Percentiles rank a stretch among this genome's conserved stretches.
Evolutionary conservation across 2,888 invertebrate genomes (phyloP).

Genomic region (Drosophila demipolita): DNA sequence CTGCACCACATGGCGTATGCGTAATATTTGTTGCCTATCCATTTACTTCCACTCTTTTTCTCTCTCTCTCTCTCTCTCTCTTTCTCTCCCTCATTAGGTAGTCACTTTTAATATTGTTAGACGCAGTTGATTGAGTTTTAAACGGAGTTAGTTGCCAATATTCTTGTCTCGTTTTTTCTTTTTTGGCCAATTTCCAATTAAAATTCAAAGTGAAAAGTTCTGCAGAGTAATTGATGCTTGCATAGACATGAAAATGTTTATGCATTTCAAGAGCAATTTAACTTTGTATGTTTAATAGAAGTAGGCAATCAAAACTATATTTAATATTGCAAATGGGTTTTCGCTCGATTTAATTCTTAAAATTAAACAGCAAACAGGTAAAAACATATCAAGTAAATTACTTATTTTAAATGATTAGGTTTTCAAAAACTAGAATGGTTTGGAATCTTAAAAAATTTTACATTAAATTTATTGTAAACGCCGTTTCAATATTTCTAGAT

Average conservation of each 20-base stretch:
- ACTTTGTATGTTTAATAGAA: constrained; percentile 19
- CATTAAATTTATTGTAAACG: not conserved
- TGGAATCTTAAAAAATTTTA: not conserved
- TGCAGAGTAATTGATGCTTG: constrained; percentile 25
- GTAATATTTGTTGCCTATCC: constrained; percentile 40
- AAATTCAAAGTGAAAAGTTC: constrained; percentile 42
- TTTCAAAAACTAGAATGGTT: not conserved
- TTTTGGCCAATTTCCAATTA: constrained; percentile 58
- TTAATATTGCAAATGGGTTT: no score
- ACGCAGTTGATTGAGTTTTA: constrained; percentile 79
- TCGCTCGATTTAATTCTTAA: not conserved
- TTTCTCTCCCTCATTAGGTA: not conserved
- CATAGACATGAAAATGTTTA: not conserved
- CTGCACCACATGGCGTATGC: constrained; percentile 71
- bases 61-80: not conserved
- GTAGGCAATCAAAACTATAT: not conserved
- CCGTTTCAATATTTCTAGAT: not conserved
- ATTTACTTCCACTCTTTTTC: not conserved
- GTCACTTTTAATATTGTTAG: constrained; percentile 72
- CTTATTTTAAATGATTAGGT: not conserved
- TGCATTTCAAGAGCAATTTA: constrained; percentile 37
- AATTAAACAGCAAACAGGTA: not conserved
- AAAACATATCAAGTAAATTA: not conserved
- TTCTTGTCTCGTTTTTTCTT: constrained; percentile 31
- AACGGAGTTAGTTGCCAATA: constrained; percentile 68